These are phyloP conservation scores for Heliconius hewitsoni DNA, from an alignment of 1,140 invertebrate genomes.

Conservation along the genomic window DNA sequence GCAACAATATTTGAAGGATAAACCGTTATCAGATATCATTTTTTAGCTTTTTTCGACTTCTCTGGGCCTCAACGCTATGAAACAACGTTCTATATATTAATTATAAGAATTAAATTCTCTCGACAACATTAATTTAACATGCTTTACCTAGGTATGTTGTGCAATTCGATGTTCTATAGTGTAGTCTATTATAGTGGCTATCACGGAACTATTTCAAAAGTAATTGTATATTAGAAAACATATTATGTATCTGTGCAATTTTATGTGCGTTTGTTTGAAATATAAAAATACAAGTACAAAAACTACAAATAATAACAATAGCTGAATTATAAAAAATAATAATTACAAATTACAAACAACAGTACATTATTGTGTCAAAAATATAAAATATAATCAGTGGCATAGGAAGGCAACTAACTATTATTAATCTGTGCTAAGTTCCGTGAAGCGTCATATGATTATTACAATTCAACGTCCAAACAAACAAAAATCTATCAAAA, in stretches of 20 bases:
- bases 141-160: background rate
- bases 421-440: background rate
- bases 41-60: background rate
- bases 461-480: slow-evolving; percentile 30
- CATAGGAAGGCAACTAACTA: background rate
- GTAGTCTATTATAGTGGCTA: background rate
- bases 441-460: background rate
- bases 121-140: slow-evolving; percentile 9
- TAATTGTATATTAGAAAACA: background rate
- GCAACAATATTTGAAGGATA: slow-evolving; percentile 6
- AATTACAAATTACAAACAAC: too few species aligned
- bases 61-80: background rate
- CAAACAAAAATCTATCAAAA: slow-evolving; percentile 23
- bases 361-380: background rate
- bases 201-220: slow-evolving; percentile 1
- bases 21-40: slow-evolving; percentile 25
- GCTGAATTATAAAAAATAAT: too few species aligned
- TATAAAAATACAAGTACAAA: too few species aligned
- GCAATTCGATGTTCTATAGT: slow-evolving; percentile 4
- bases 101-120: background rate
- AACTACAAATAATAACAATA: too few species aligned
- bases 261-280: background rate
- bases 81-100: background rate
- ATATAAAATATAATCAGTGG: background rate
- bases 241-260: background rate